phyloP scores from a whole-genome alignment of 1,140 invertebrate genomes.

The Ganaspis sp. region DNA sequence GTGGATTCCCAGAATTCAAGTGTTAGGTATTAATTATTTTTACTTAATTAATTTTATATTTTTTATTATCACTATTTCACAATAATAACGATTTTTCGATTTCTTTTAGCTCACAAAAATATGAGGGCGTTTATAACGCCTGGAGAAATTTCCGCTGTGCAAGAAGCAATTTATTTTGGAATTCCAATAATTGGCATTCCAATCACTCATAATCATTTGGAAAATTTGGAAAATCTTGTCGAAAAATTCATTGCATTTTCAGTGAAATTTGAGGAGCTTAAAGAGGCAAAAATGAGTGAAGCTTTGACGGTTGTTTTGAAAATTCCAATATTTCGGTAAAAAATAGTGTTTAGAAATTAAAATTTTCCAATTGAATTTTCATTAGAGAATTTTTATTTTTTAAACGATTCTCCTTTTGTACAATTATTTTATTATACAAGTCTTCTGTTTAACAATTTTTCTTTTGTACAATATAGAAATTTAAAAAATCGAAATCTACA shows the following conservation, averaged over 20 bases:
- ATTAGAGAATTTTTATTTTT: no score
- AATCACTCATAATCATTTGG: conserved; percentile 78
- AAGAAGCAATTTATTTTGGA: conserved; percentile 78
- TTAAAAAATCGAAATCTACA: no score
- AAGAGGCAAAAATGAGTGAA: conserved; percentile 42
- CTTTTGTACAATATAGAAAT: no score
- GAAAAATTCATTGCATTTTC: conserved; percentile 61
- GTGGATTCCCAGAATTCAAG: conserved; percentile 81
- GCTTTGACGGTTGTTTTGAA: conserved; percentile 48
- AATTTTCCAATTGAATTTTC: no score
- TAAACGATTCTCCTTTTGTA: no score
- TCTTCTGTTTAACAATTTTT: no score
- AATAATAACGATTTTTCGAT: no score
- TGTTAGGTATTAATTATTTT: conserved; percentile 74
- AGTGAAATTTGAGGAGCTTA: conserved; percentile 53
- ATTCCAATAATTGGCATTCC: conserved; percentile 81
- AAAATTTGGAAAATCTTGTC: conserved; percentile 71
- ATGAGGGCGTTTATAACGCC: conserved; percentile 80
- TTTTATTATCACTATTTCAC: background rate
- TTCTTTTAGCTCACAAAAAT: conserved; percentile 55
- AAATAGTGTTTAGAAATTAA: no score
- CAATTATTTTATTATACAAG: no score
- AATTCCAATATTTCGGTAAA: conserved; percentile 54
- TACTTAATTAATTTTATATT: no score
- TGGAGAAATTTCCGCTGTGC: conserved; percentile 79